phyloP scores from a whole-genome alignment of 2,888 invertebrate genomes.

The Phasia obesa region DNA sequence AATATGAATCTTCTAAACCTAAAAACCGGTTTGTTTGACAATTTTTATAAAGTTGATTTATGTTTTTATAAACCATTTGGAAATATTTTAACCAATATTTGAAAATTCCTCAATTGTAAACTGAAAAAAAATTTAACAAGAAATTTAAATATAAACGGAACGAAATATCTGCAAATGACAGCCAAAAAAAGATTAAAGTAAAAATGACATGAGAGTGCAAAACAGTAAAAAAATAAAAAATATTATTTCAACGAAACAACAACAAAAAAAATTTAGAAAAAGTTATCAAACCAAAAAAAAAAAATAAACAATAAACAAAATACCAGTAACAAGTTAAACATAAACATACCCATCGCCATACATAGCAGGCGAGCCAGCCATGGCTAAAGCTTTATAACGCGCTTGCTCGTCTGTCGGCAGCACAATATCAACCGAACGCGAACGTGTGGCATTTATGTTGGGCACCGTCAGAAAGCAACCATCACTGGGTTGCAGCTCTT shows the following conservation, averaged over 20 bases:
- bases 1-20: too few relatives aligned
- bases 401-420: constrained; percentile 93
- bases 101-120: neutral
- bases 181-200: neutral
- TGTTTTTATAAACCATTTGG: too few relatives aligned
- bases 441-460: constrained; percentile 87
- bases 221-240: neutral
- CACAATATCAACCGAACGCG: constrained; percentile 93
- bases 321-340: constrained; percentile 69
- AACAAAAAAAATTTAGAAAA: too few relatives aligned
- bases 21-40: too few relatives aligned
- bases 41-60: too few relatives aligned
- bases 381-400: constrained; percentile 91
- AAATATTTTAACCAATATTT: too few relatives aligned
- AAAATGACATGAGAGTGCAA: neutral
- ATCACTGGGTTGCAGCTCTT: constrained; percentile 86
- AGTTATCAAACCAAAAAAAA: neutral
- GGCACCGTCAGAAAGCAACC: constrained; percentile 87
- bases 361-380: constrained; percentile 84
- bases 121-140: neutral
- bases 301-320: constrained; percentile 12
- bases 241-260: neutral
- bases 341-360: constrained; percentile 78
- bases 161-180: constrained; percentile 38
- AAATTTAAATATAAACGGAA: neutral